These are phyloP conservation scores for Dipodomys merriami DNA, from an alignment of 2,113 vertebrate species.

Conservation along the genomic window DNA sequence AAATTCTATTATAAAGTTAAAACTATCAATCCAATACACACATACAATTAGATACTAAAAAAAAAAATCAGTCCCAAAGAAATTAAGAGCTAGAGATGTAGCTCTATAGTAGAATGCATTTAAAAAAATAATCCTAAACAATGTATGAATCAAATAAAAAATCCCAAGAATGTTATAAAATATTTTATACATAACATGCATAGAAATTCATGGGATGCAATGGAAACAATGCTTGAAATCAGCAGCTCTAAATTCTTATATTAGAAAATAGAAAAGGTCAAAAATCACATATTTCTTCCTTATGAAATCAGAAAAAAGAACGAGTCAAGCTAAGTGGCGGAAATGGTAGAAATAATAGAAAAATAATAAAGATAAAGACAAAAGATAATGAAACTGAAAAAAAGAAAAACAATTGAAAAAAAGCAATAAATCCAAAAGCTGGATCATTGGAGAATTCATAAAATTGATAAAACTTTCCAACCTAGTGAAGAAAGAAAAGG, in stretches of 20 bases:
- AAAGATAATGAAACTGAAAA: conserved; percentile 28
- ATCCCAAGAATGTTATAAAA: conserved; percentile 40
- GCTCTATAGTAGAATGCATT: too few species aligned
- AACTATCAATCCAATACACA: background rate
- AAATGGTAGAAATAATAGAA: background rate
- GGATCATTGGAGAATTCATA: conserved; percentile 24
- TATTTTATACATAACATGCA: background rate
- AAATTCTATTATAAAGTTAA: background rate
- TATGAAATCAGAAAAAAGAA: conserved; percentile 1
- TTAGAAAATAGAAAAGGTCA: conserved; percentile 7
- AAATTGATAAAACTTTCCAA: background rate
- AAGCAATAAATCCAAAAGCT: background rate
- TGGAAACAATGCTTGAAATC: conserved; percentile 37
- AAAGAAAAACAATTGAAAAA: background rate
- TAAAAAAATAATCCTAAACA: conserved; percentile 19
- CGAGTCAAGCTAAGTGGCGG: background rate
- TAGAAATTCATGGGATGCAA: background rate
- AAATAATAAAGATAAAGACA: conserved; percentile 28
- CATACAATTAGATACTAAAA: conserved; percentile 41
- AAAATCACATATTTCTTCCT: background rate
- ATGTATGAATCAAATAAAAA: conserved; percentile 8
- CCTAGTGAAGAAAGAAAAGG: background rate
- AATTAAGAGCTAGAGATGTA: background rate
- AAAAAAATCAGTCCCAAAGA: conserved; percentile 42
- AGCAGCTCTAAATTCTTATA: background rate